Evolutionary conservation across 2,797 vertebrate species (phyloP), one percentile per base, ranked within the genome.

Genomic region (Chrysocyon brachyurus): DNA sequence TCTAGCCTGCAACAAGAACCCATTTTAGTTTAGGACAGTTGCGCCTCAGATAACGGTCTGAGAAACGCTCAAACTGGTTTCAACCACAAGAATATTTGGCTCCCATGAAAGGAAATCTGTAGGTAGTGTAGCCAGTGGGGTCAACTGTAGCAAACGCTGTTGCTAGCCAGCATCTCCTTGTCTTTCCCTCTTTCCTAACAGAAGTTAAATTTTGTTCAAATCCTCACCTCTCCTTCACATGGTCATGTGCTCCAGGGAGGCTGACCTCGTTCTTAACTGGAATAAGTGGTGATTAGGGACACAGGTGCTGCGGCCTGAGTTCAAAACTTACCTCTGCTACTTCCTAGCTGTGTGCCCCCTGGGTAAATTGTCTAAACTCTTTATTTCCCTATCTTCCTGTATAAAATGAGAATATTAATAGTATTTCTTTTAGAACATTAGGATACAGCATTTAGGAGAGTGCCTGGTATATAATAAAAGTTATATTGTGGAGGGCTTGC

Each of bases 31-130:
- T 77, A 82, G 12, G 36, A 91, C 24, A 85, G 26, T 61, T 84
- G 70, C 10, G 5, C 26, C 54, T 82, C 16, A 78, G 46, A 12
- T 68, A 68, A 73, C 16, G n/a, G 49, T 73, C 59, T 81, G 73
- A 93, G 73, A 91, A 72, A 73, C 14, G 82, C 19, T 94, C 52
- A 87, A 64, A 79, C 22, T 93, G 52, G 40, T 33, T 59, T 86
- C 28, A 64, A 11, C 56, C 63, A 49, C 66, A 14, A 26, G 52
- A n/a, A 57, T 64, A 52, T 87, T 57, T 91, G 54, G 28, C 33
- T 63, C 17, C 2, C 22, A 1, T 72, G 54, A 56, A 24, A 57
- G 87, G 40, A 86, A 70, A 78, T 31, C 56, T 75, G 10, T 6
- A 57, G 14, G 28, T 15, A 56, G n/a, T n/a, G 83, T 40, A 83